These are phyloP conservation scores for Oreochromis niloticus DNA, from an alignment of 2,113 vertebrate genomes.

Conservation along the genomic window DNA sequence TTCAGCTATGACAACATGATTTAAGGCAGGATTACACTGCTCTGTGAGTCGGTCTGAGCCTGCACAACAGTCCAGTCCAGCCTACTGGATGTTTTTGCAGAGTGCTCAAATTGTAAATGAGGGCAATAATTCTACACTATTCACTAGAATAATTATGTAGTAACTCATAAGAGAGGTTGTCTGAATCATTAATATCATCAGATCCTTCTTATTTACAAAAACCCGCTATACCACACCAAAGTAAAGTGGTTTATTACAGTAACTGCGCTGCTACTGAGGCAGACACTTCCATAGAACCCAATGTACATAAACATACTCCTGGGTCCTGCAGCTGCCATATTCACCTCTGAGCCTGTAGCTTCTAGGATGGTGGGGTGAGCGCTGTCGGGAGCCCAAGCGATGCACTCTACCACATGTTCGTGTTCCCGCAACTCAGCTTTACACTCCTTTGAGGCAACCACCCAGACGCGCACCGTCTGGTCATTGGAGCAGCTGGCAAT, in stretches of 20 bases:
- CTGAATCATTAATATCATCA: neutral
- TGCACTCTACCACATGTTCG: constrained; percentile 98
- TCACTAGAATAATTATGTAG: neutral
- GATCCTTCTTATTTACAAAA: neutral
- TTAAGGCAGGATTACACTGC: neutral
- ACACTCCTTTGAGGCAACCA: constrained; percentile 94
- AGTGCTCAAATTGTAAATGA: neutral
- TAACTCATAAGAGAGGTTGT: neutral
- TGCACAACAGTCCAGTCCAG: neutral
- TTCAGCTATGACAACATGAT: neutral
- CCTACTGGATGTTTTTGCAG: neutral
- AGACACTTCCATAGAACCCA: neutral
- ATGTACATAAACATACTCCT: neutral
- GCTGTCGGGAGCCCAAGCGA: constrained; percentile 96
- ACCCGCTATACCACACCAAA: neutral
- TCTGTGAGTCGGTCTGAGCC: neutral
- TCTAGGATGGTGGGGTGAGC: constrained; percentile 95
- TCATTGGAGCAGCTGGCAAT: constrained; percentile 98
- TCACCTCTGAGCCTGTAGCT: constrained; percentile 96
- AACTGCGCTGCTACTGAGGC: neutral
- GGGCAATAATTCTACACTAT: neutral
- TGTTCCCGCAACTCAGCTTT: constrained; percentile 98
- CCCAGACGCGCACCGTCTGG: constrained; percentile 98
- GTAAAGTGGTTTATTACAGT: neutral
- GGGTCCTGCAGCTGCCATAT: neutral